phyloP scores from a whole-genome alignment of 2,888 invertebrate genomes.

The Papilio gigon region DNA sequence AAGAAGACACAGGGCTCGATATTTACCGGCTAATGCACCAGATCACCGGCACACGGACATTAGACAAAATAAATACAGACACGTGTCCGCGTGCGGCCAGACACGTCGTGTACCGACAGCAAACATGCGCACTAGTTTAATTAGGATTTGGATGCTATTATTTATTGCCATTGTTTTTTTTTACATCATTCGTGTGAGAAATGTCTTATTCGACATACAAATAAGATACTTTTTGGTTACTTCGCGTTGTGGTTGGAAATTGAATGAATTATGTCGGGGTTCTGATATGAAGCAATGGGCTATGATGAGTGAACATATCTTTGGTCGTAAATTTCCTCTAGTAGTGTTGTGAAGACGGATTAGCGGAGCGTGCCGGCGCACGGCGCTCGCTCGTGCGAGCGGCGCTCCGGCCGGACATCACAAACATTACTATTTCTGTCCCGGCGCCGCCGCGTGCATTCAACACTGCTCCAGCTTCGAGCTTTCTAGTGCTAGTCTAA shows the following conservation, averaged over 20 bases:
- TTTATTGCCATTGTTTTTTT: too few species aligned
- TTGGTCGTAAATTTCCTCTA: too few species aligned
- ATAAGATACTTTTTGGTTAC: too few species aligned
- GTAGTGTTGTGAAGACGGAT: constrained; percentile 1
- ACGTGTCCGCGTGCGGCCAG: constrained; percentile 49
- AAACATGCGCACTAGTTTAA: constrained; percentile 27
- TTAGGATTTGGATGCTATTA: too few species aligned
- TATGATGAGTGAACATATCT: too few species aligned
- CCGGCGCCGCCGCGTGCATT: background rate
- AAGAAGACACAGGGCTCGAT: background rate
- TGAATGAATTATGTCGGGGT: too few species aligned
- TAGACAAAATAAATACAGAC: constrained; percentile 57
- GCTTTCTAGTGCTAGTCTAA: background rate
- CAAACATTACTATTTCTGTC: constrained; percentile 49
- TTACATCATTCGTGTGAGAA: too few species aligned
- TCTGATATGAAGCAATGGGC: too few species aligned
- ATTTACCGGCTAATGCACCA: constrained; percentile 1
- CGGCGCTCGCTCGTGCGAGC: constrained; percentile 43
- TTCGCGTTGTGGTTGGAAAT: too few species aligned
- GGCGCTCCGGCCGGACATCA: constrained; percentile 50
- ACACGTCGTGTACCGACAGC: constrained; percentile 42
- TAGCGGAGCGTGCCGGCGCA: constrained; percentile 47
- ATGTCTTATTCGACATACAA: too few species aligned
- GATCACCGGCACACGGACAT: constrained; percentile 44
- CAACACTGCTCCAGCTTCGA: background rate